Conservation (phyloP, 2,888 invertebrate species). For the Teleiodes luculella region DNA sequence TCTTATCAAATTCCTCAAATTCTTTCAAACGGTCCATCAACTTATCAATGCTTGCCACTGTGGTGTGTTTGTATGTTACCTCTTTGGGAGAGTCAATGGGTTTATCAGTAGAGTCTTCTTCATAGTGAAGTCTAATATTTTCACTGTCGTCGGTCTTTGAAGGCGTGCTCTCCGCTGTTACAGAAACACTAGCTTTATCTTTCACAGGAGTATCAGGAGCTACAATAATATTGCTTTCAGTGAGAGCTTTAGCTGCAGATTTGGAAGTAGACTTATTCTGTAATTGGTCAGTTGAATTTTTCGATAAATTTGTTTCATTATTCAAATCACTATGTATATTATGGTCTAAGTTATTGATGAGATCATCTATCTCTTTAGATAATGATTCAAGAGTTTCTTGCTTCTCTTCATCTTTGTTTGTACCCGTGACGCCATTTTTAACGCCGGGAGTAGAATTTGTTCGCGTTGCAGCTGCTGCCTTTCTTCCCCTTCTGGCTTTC, state of each 20-base stretch:
- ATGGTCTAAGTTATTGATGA: constrained; percentile 67
- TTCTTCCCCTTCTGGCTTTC: constrained; percentile 67
- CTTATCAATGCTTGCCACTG: constrained; percentile 70
- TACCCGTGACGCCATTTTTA: constrained; percentile 36
- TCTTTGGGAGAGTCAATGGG: constrained; percentile 53
- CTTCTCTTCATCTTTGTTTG: constrained; percentile 50
- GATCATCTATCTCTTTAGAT: constrained; percentile 69
- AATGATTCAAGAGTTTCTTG: constrained; percentile 66
- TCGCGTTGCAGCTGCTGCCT: constrained; percentile 53
- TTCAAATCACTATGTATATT: constrained; percentile 59
- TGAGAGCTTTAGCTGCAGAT: constrained; percentile 56
- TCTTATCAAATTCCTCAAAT: constrained; percentile 73
- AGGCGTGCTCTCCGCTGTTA: constrained; percentile 57
- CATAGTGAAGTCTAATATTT: constrained; percentile 68
- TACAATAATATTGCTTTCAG: constrained; percentile 55
- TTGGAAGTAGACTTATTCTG: constrained; percentile 58
- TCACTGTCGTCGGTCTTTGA: constrained; percentile 68
- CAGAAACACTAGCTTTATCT: constrained; percentile 47
- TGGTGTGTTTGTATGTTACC: constrained; percentile 56
- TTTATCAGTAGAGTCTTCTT: constrained; percentile 64
- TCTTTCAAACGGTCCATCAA: constrained; percentile 73
- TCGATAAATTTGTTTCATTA: constrained; percentile 28
- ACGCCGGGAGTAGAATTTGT: constrained; percentile 27
- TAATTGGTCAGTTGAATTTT: constrained; percentile 40
- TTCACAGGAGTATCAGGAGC: constrained; percentile 62